phyloP scores from a whole-genome alignment of 2,113 vertebrate genomes.

The Picathartes gymnocephalus region DNA sequence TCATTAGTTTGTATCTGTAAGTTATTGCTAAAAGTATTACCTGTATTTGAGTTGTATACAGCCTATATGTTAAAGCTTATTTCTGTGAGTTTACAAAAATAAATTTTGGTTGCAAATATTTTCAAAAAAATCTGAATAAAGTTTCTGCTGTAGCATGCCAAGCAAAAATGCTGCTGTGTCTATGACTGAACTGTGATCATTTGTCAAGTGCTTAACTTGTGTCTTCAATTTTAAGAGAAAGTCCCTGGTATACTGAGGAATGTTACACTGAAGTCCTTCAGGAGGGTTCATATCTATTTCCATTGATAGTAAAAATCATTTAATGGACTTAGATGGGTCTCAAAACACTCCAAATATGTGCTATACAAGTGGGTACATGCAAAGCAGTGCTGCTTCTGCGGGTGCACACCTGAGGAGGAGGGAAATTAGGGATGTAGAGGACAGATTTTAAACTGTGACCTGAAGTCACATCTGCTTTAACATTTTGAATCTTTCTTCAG shows the following conservation, averaged over 20 bases:
- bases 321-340: neutral
- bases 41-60: conserved; percentile 79
- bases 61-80: conserved; percentile 75
- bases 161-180: conserved; percentile 43
- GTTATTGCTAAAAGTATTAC: conserved; percentile 80
- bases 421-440: neutral
- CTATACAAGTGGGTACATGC: neutral
- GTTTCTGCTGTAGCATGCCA: conserved; percentile 74
- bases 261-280: neutral
- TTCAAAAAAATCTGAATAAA: conserved; percentile 74
- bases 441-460: neutral
- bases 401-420: neutral
- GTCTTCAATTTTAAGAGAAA: neutral
- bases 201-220: neutral
- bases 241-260: no score
- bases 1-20: conserved; percentile 80
- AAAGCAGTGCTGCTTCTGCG: neutral
- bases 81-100: conserved; percentile 76
- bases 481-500: neutral
- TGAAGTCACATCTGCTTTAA: neutral
- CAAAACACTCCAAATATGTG: neutral
- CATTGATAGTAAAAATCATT: neutral
- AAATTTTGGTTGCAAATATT: conserved; percentile 72
- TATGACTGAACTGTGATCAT: neutral
- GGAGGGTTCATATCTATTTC: neutral